Conservation (phyloP, 2,113 vertebrate species). For the Megaceryle maxima region DNA sequence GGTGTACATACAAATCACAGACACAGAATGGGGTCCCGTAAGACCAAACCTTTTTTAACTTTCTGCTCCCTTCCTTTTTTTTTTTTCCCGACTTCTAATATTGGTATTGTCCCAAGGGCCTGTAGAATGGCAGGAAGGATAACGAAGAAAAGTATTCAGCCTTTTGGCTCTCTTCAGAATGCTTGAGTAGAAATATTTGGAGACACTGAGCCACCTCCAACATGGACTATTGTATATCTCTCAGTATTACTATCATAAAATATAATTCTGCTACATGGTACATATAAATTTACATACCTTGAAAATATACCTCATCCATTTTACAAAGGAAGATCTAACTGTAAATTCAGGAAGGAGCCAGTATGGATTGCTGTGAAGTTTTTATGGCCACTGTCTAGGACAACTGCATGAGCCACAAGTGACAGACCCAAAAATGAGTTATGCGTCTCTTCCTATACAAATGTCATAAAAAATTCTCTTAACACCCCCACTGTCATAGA, state of each 20-base stretch:
- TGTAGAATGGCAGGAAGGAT: background rate
- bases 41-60: background rate
- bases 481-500: background rate
- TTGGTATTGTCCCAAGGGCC: background rate
- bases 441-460: background rate
- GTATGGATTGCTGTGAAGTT: background rate
- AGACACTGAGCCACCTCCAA: background rate
- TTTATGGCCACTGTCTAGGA: constrained; percentile 30
- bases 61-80: background rate
- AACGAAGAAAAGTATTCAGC: background rate
- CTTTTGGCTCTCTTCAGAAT: background rate
- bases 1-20: background rate
- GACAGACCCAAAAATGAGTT: constrained; percentile 17
- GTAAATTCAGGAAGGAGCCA: constrained; percentile 32
- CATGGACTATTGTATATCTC: background rate
- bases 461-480: background rate
- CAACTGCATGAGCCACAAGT: background rate
- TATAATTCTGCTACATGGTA: background rate
- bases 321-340: background rate
- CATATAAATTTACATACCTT: constrained; percentile 19
- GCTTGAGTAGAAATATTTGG: background rate
- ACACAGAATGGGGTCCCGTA: background rate
- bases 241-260: constrained; percentile 34
- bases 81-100: background rate
- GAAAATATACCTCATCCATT: constrained; percentile 37